Percentiles rank a stretch among this genome's conserved stretches.
phyloP scores from a whole-genome alignment of 2,113 vertebrate species.

The Excalfactoria chinensis region DNA sequence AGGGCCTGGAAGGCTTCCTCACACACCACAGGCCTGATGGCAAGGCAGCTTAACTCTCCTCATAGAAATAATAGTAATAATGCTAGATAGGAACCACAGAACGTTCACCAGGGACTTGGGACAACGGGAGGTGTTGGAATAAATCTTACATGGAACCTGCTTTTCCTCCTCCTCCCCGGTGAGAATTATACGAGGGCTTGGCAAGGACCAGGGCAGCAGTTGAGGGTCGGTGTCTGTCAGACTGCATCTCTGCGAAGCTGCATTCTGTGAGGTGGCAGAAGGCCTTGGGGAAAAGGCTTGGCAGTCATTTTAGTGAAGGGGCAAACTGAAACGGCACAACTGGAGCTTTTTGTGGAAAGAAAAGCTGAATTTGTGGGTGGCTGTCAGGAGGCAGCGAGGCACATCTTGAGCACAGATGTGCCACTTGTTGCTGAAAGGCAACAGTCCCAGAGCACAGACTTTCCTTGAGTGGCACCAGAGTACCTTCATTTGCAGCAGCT shows the following conservation, averaged over 20 bases:
- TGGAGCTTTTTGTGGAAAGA: background rate
- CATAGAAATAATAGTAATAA: background rate
- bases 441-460: background rate
- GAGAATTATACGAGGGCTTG: background rate
- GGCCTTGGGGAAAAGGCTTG: fast-evolving
- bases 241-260: background rate
- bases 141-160: background rate
- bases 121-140: background rate
- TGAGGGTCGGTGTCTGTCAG: background rate
- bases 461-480: background rate
- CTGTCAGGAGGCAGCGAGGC: background rate
- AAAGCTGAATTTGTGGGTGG: background rate
- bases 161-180: background rate
- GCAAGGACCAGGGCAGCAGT: background rate
- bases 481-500: background rate
- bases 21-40: background rate
- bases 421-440: slow-evolving; percentile 64
- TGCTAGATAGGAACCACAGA: background rate
- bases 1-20: background rate
- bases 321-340: background rate
- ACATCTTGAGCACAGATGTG: slow-evolving; percentile 50
- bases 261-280: background rate
- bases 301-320: background rate
- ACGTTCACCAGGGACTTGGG: background rate
- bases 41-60: background rate